Conservation (phyloP, 2,888 invertebrate genomes). For the Aphodius granarius region DNA sequence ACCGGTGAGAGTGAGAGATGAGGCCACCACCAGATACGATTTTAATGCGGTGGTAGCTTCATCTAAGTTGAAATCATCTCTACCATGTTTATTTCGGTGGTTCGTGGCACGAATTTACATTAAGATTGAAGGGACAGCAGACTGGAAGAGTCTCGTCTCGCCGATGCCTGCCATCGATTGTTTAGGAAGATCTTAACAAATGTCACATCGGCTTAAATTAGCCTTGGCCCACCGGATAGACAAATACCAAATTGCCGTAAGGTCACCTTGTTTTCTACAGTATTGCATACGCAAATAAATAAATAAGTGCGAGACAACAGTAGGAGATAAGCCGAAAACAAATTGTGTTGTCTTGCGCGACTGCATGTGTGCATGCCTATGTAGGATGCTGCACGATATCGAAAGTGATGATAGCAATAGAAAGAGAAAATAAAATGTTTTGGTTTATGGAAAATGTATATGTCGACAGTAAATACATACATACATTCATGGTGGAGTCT, state of each 20-base stretch:
- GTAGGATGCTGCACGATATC: constrained; percentile 1
- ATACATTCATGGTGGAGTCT: background rate
- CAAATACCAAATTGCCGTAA: constrained; percentile 20
- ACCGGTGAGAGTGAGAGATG: too few relatives aligned
- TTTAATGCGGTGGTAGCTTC: too few relatives aligned
- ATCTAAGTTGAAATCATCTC: background rate
- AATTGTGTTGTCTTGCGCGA: background rate
- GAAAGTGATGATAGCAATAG: background rate
- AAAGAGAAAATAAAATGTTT: background rate
- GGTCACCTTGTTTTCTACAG: constrained; percentile 33
- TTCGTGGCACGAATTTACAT: constrained; percentile 7
- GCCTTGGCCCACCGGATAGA: constrained; percentile 32
- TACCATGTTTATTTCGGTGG: constrained; percentile 2
- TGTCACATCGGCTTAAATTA: constrained; percentile 33
- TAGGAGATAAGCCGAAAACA: background rate
- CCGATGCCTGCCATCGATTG: constrained; percentile 23
- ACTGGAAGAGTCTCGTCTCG: background rate
- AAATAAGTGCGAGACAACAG: background rate
- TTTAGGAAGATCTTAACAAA: constrained; percentile 31
- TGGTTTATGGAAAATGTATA: background rate
- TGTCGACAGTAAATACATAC: background rate
- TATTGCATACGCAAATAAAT: background rate
- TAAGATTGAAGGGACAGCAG: background rate
- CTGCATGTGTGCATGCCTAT: background rate
- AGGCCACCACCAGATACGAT: too few relatives aligned